phyloP scores from a whole-genome alignment of 2,888 invertebrate genomes.

The Caenorhabditis sp. region DNA sequence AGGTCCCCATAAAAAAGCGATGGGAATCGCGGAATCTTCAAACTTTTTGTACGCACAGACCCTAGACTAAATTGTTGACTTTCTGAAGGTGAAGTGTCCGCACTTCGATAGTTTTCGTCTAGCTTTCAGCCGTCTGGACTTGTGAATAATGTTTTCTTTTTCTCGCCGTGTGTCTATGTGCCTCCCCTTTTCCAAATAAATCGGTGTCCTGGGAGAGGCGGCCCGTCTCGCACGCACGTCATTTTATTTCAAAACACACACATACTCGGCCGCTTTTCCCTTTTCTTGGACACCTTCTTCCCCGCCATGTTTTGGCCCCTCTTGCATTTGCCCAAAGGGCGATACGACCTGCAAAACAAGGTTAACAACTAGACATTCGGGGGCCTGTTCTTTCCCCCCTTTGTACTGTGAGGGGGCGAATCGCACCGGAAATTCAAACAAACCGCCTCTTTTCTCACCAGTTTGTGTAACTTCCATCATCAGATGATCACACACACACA shows the following conservation, averaged over 20 bases:
- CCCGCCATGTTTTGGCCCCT: conserved; percentile 6
- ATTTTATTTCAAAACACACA: conserved; percentile 46
- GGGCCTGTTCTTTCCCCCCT: conserved; percentile 26
- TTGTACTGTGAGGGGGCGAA: conserved; percentile 37
- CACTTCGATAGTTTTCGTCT: too few relatives aligned
- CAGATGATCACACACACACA: conserved; percentile 22
- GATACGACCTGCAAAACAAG: conserved; percentile 11
- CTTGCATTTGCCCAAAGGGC: too few relatives aligned
- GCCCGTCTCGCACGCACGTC: conserved; percentile 18
- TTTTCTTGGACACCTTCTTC: conserved; percentile 10
- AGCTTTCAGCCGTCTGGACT: too few relatives aligned
- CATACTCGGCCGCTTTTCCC: neutral
- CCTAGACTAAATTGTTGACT: too few relatives aligned
- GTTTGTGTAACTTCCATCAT: conserved; percentile 43
- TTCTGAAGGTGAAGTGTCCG: too few relatives aligned
- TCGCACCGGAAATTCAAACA: conserved; percentile 50
- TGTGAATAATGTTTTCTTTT: neutral
- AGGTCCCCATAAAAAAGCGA: conserved; percentile 3
- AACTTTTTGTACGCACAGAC: conserved; percentile 14
- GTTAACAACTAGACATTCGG: conserved; percentile 34
- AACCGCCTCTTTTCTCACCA: conserved; percentile 38
- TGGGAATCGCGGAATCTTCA: neutral
- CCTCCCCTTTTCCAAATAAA: conserved; percentile 49
- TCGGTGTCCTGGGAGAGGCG: conserved; percentile 48
- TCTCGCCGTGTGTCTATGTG: neutral